Percentiles rank a stretch among this genome's conserved stretches.
phyloP scores from a whole-genome alignment of 2,797 vertebrate species.

The Darevskia nairensis region DNA sequence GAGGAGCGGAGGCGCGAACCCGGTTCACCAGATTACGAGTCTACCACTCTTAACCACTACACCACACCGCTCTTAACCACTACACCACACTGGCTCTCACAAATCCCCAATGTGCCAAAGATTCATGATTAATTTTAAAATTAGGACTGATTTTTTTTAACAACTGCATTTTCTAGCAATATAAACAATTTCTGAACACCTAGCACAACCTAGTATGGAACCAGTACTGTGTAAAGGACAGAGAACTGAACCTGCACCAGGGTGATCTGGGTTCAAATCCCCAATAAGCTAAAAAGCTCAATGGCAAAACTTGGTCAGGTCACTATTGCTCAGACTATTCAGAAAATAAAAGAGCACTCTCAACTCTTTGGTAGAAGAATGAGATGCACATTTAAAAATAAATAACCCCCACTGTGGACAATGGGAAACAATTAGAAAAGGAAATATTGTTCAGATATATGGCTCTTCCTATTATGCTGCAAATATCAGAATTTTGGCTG shows the following conservation, averaged over 20 bases:
- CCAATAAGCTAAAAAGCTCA: background rate
- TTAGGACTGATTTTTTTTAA: background rate
- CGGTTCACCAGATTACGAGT: too few species aligned
- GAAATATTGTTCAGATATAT: background rate
- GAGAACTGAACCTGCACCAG: background rate
- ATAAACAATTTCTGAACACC: background rate
- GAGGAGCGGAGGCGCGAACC: too few species aligned
- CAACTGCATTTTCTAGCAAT: background rate
- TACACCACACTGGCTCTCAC: too few species aligned
- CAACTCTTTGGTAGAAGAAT: background rate
- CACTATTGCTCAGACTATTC: background rate
- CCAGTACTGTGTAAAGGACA: background rate
- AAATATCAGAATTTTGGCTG: conserved; percentile 12
- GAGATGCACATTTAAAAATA: too few species aligned
- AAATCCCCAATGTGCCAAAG: background rate
- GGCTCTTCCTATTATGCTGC: background rate
- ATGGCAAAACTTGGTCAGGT: background rate
- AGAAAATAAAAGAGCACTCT: background rate
- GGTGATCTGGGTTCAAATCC: background rate
- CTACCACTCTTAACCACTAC: too few species aligned
- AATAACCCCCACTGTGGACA: background rate
- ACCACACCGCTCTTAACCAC: too few species aligned
- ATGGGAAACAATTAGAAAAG: background rate
- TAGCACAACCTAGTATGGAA: background rate
- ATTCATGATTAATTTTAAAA: background rate